Evolutionary conservation across 53 echinoderm and acorn worm genomes (phyloP).

Genomic region (Arbacia lixula): DNA sequence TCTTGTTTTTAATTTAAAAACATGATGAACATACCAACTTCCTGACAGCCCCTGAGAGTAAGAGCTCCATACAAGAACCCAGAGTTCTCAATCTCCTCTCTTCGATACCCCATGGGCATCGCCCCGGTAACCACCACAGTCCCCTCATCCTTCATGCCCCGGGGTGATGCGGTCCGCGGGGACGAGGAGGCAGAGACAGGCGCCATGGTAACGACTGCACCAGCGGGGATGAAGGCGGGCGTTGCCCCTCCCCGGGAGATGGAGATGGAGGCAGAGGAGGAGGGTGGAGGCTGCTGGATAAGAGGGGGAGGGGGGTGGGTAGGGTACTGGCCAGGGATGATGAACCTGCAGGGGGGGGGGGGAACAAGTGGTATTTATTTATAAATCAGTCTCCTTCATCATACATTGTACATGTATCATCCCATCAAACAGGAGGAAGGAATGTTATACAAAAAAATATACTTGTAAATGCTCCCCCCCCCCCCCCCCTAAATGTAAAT

Average conservation of each 20-base stretch:
- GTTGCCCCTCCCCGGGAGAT: not conserved
- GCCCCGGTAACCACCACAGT: too few species aligned
- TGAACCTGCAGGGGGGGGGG: not conserved
- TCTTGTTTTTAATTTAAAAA: too few species aligned
- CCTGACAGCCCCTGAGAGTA: slow-evolving; percentile 82
- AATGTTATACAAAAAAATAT: too few species aligned
- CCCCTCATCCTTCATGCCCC: slow-evolving; percentile 26
- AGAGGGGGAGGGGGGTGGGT: slow-evolving; percentile 61
- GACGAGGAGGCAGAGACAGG: slow-evolving; percentile 14
- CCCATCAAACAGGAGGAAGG: not conserved
- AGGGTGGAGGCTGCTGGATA: slow-evolving; percentile 54
- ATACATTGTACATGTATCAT: not conserved
- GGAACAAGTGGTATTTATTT: not conserved
- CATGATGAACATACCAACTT: slow-evolving; percentile 86
- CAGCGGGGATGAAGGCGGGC: not conserved
- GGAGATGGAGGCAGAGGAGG: slow-evolving; percentile 24
- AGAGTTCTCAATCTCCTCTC: slow-evolving; percentile 65
- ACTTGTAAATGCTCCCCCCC: too few species aligned
- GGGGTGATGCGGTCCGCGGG: slow-evolving; percentile 7
- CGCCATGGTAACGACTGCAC: not conserved
- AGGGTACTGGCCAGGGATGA: slow-evolving; percentile 64
- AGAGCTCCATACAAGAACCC: slow-evolving; percentile 76
- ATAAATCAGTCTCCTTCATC: not conserved
- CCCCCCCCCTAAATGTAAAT: too few species aligned
- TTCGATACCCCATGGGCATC: not conserved